A percentile compares a stretch with the other conserved stretches of the same genome.
Evolutionary conservation across 2,113 vertebrate genomes (phyloP).

Genomic region (Hoplias malabaricus): DNA sequence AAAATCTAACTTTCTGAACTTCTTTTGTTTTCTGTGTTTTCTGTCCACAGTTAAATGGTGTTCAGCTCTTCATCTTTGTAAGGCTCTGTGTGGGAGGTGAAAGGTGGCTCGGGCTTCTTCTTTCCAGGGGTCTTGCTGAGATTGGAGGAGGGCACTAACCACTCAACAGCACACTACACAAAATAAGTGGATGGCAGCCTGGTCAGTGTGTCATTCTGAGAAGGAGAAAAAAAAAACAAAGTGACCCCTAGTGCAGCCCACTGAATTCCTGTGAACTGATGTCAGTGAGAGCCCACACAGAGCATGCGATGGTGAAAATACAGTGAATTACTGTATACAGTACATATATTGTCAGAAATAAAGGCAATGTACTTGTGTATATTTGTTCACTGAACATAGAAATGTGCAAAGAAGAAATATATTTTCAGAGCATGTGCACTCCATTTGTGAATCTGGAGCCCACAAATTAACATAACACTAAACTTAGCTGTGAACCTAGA

Average conservation of each 20-base stretch:
- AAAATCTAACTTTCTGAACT: background rate
- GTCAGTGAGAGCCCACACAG: background rate
- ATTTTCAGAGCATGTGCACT: too few relatives aligned
- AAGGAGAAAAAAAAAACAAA: background rate
- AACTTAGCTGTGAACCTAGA: too few relatives aligned
- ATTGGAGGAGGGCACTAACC: slow-evolving; percentile 4
- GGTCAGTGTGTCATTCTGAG: background rate
- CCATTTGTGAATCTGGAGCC: too few relatives aligned
- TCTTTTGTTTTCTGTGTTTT: background rate
- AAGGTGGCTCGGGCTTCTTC: background rate
- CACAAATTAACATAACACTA: too few relatives aligned
- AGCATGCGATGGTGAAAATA: background rate
- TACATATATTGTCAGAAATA: too few relatives aligned
- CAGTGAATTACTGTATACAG: background rate
- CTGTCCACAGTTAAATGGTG: background rate
- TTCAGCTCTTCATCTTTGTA: background rate
- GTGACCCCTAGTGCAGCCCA: background rate
- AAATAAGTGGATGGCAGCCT: slow-evolving; percentile 8
- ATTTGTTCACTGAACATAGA: too few relatives aligned
- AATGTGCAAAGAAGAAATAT: too few relatives aligned
- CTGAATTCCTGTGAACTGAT: background rate
- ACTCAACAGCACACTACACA: background rate
- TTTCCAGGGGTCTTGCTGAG: background rate
- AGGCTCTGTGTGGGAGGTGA: background rate
- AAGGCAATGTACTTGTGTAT: too few relatives aligned